Evolutionary conservation across 2,888 invertebrate genomes (phyloP), one percentile per base, ranked within the genome.

Genomic region (Meta bourneti): DNA sequence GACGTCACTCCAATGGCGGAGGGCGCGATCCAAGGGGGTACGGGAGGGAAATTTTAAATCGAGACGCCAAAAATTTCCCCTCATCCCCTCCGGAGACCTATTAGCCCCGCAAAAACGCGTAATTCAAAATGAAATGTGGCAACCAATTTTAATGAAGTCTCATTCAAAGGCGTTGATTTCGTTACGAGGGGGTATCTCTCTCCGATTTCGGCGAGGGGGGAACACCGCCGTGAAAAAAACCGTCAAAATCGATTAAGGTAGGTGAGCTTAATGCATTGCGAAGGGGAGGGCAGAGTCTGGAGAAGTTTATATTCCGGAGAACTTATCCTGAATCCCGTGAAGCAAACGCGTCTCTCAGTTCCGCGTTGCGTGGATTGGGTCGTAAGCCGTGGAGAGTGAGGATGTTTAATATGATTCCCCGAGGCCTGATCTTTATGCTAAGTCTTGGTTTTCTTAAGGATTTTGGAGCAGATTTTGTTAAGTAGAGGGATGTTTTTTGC

Each of bases 101-200:
- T 90, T 90, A 90, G 79, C 69, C 71, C 54, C 71, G 61, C 79
- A 90, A 85, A 89, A 90, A 90, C 69, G 74, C 79, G 74, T 79
- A 74, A 82, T 80, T 54, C 79, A 80, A 80, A 90, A 74, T 90
- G 90, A 90, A 90, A 90, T 85, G 90, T 90, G 84, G 90, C 84
- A 79, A 90, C 90, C 84, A 48, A 84, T 84, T 90, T 90, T 90
- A 90, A 90, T 90, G 90, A 90, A 90, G 90, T 51, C 90, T 69
- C 84, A 79, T 90, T 90, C 90, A 84, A 49, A 52, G 78, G 79
- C 84, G 84, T 80, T 90, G 90, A 90, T 90, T 90, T 84, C 90
- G 78, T 84, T 83, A 83, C 54, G 78, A 13, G 61, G 34, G 49
- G 16, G 61, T 61, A 34, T 34, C 34, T 49, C 7, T 75, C 84